Conservation (phyloP, 2,113 vertebrate species). For the Brienomyrus brachyistius region DNA sequence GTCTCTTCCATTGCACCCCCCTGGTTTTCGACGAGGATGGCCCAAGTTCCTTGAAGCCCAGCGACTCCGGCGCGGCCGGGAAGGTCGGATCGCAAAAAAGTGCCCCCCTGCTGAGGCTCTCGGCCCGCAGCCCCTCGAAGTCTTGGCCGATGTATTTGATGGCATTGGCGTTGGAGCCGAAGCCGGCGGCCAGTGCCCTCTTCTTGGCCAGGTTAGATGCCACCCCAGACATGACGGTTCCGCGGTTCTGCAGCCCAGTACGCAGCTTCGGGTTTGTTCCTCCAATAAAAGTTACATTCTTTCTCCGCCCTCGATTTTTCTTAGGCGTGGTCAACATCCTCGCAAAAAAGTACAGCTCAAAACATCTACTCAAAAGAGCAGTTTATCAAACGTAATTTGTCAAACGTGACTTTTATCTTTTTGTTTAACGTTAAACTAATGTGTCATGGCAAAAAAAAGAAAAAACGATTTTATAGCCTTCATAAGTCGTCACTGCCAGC, state of each 20-base stretch:
- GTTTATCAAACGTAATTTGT: not conserved
- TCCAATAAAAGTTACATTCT: slow-evolving; percentile 6
- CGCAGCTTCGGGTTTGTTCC: not conserved
- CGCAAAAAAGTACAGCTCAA: not conserved
- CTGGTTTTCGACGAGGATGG: slow-evolving; percentile 64
- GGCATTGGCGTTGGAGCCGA: slow-evolving; percentile 61
- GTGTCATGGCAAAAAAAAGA: not conserved
- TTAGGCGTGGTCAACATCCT: slow-evolving; percentile 20
- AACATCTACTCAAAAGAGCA: not conserved
- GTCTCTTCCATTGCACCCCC: slow-evolving; percentile 72
- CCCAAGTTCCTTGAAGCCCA: slow-evolving; percentile 76
- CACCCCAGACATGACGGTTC: slow-evolving; percentile 32
- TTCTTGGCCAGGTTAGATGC: slow-evolving; percentile 31
- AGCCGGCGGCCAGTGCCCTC: slow-evolving; percentile 30
- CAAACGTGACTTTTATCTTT: not conserved
- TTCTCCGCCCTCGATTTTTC: slow-evolving; percentile 20
- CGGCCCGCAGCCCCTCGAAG: slow-evolving; percentile 60
- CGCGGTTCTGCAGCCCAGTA: not conserved
- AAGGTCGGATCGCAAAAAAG: slow-evolving; percentile 77
- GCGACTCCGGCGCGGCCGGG: slow-evolving; percentile 60
- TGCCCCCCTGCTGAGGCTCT: slow-evolving; percentile 56
- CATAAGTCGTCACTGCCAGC: not conserved
- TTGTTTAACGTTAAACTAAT: not conserved
- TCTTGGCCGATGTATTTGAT: slow-evolving; percentile 73
- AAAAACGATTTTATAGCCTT: not conserved